Evolutionary conservation across 2,797 vertebrate species (phyloP).

Genomic region (Chiroxiphia lanceolata): DNA sequence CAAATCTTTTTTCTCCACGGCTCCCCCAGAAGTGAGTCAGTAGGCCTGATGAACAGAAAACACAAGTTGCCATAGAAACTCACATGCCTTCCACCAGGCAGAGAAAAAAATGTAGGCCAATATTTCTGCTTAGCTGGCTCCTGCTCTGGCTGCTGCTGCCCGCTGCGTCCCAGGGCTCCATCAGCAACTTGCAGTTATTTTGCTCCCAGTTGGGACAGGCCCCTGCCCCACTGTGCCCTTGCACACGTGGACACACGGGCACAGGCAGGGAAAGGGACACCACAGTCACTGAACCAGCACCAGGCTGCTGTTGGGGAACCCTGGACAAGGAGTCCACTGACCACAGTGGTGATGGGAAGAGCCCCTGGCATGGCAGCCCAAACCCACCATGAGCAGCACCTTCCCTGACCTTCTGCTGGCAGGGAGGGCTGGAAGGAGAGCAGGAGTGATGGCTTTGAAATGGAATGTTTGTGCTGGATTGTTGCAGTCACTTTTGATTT

Average conservation of each 20-base stretch:
- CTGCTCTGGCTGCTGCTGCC: not conserved
- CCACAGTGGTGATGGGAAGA: constrained; percentile 50
- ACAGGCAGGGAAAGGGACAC: accelerated
- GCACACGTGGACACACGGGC: accelerated
- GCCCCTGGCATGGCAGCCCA: not conserved
- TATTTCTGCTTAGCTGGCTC: constrained; percentile 89
- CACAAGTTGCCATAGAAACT: constrained; percentile 78
- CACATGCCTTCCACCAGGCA: constrained; percentile 67
- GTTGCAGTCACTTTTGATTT: not conserved
- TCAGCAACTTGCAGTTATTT: not conserved
- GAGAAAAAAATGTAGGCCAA: constrained; percentile 85
- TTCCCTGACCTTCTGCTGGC: not conserved
- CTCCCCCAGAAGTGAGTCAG: constrained; percentile 67
- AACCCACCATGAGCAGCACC: not conserved
- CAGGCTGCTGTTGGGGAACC: constrained; percentile 79
- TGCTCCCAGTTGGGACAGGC: accelerated
- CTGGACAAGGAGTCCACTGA: constrained; percentile 61
- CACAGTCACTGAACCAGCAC: constrained; percentile 11
- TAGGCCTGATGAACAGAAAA: constrained; percentile 67
- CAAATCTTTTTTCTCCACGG: not conserved
- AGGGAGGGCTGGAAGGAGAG: not conserved
- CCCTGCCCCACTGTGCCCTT: not conserved
- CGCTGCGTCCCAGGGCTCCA: not conserved
- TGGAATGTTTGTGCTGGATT: not conserved
- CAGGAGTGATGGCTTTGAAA: not conserved